Evolutionary conservation across 2,888 invertebrate genomes (phyloP).

Genomic region (Napeogenes sylphis): DNA sequence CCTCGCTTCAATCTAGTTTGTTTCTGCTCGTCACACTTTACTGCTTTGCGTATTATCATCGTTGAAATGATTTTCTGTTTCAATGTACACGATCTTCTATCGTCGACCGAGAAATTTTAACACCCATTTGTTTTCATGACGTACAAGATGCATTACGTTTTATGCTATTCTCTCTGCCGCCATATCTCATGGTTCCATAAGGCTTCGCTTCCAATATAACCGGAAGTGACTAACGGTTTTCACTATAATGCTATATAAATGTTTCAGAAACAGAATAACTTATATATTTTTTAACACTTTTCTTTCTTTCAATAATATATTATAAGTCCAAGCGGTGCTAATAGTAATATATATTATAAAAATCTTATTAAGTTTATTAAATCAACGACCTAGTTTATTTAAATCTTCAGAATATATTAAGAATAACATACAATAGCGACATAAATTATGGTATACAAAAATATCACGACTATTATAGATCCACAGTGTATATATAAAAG

Average conservation of each 20-base stretch:
- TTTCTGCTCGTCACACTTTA: constrained; percentile 57
- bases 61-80: constrained; percentile 53
- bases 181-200: constrained; percentile 56
- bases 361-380: too few species aligned
- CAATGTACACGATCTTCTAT: constrained; percentile 40
- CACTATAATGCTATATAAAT: constrained; percentile 34
- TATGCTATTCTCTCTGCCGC: constrained; percentile 51
- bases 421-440: too few species aligned
- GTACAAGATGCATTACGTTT: constrained; percentile 59
- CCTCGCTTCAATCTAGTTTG: constrained; percentile 63
- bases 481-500: constrained; percentile 38
- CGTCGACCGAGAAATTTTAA: constrained; percentile 44
- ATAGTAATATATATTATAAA: too few species aligned
- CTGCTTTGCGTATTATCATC: constrained; percentile 53
- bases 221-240: constrained; percentile 55
- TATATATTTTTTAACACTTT: not conserved
- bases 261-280: constrained; percentile 30
- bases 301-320: too few species aligned
- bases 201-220: constrained; percentile 58
- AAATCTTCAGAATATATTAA: too few species aligned
- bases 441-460: too few species aligned
- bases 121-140: constrained; percentile 56
- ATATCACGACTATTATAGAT: too few species aligned
- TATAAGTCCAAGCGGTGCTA: too few species aligned
- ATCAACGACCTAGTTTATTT: too few species aligned